Evolutionary conservation across 2,113 vertebrate species (phyloP), one percentile per base, ranked within the genome.

Genomic region (Eulemur rufifrons): DNA sequence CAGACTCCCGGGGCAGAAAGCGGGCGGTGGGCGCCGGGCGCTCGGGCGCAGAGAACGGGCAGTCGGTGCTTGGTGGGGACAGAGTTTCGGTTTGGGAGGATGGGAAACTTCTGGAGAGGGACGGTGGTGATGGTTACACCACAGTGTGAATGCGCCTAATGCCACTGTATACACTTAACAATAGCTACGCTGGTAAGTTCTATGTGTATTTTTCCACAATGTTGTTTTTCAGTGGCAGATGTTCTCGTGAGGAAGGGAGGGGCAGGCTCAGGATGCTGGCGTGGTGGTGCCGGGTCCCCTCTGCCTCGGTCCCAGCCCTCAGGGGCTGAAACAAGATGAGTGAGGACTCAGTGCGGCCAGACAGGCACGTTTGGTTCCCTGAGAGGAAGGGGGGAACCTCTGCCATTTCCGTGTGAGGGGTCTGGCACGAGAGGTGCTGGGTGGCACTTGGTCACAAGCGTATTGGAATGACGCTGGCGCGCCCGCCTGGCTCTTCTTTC

Each of bases 221-320:
- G 23, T 27, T 61, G 27, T 27, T 56, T 78, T 63, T 71, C 45
- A 45, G 27, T 64, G 27, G 56, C 29, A 52, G 61, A 23, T 8
- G 11, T 52, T 69, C 50, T 15, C 5, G 1, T 21, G 71, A 86
- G 29, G 25, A 39, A 66, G 39, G 63, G 34, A 21, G 39, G 50
- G 52, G 42, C 2, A 21, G 21, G 17, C 21, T 7, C 14, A 2
- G 50, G 69, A 52, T n/a, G 69, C 63, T 34, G 45, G 54, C 0
- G 0, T 45, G 42, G 37, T 7, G 54, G 52, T 0, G 0, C 34
- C 11, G 34, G 13, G 68, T 37, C 20, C 0, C 9, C 5, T n/a
- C 39, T n/a, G 37, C 12, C 73, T 17, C 32, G 12, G 7, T 42
- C 42, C 37, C 61, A 25, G 34, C 34, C 13, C 5, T 63, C 61